Conservation (phyloP, 2,113 vertebrate species). For the Silurus meridionalis region DNA sequence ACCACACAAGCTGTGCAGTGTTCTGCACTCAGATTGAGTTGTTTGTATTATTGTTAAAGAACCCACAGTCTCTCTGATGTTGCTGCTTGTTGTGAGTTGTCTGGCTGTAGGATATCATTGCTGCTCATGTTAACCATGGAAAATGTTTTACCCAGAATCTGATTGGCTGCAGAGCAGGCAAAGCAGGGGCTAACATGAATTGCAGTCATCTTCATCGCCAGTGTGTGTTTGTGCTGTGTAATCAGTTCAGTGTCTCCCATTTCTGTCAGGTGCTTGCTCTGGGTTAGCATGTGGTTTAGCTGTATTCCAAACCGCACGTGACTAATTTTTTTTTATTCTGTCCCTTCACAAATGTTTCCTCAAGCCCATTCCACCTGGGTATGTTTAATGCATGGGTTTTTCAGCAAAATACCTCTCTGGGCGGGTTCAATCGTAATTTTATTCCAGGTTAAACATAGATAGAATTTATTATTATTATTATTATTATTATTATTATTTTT, state of each 20-base stretch:
- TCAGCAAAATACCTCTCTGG: not conserved
- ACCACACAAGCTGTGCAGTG: conserved; percentile 28
- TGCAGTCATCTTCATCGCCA: conserved; percentile 41
- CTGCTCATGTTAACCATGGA: conserved; percentile 58
- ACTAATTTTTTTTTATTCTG: conserved; percentile 34
- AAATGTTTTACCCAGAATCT: conserved; percentile 32
- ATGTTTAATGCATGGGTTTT: conserved; percentile 21
- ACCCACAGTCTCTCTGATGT: conserved; percentile 50
- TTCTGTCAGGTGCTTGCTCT: conserved; percentile 49
- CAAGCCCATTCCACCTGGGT: conserved; percentile 12
- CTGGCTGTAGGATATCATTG: conserved; percentile 65
- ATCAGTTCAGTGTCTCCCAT: conserved; percentile 42
- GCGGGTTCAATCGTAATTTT: not conserved
- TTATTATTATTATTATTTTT: not conserved
- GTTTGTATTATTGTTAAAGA: conserved; percentile 42
- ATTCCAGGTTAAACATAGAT: not conserved
- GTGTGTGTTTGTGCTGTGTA: conserved; percentile 45
- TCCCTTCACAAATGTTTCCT: conserved; percentile 8
- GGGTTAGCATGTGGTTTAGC: conserved; percentile 48
- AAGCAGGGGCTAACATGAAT: conserved; percentile 42
- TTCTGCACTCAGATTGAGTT: not conserved
- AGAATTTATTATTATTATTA: not conserved
- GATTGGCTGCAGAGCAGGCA: conserved; percentile 39
- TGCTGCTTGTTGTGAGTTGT: conserved; percentile 67
- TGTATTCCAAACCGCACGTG: conserved; percentile 38